Evolutionary conservation across 2,888 invertebrate species (phyloP), one percentile per base, ranked within the genome.

Genomic region (Conus canariensis): DNA sequence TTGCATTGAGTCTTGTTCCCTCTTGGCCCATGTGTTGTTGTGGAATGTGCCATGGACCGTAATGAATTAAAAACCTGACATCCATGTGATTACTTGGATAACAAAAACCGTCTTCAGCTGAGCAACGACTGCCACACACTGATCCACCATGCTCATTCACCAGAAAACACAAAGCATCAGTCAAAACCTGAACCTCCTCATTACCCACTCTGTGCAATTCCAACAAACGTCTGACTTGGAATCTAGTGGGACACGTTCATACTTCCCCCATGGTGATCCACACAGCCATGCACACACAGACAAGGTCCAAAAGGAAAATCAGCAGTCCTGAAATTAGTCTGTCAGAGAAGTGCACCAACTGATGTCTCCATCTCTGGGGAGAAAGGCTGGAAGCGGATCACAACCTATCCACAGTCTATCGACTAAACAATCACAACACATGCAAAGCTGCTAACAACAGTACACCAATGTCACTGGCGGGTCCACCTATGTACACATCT

Each of bases 341-440:
- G 45, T 45, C 45, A 45, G 45, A 80, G 14, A 80, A 5, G 45
- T 80, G 80, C 80, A 80, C 80, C 80, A 80, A 25, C 12, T 30
- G 6, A 45, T 3, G 45, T 45, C 45, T 45, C 45, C 45, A 45
- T 25, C 45, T 80, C 14, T 12, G 19, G 10, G 10, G 30, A 80
- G 16, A 30, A 80, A 30, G 80, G 80, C 45, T 45, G 30, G 80
- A 30, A 80, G 80, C 30, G 30, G 45, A 80, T 80, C 80, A 80
- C 80, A 80, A 45, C 80, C 80, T 80, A 80, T 45, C 45, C 80
- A 80, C 30, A 30, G 45, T 45, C 80, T 80, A 80, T 12, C 12
- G 80, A 14, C 80, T 45, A 80, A 45, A 45, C 80, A 80, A 80
- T 80, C 80, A 80, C 80, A 80, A 80, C 80, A 80, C 80, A 80